phyloP scores from a whole-genome alignment of 2,113 vertebrate species.

The Probosciger aterrimus region DNA sequence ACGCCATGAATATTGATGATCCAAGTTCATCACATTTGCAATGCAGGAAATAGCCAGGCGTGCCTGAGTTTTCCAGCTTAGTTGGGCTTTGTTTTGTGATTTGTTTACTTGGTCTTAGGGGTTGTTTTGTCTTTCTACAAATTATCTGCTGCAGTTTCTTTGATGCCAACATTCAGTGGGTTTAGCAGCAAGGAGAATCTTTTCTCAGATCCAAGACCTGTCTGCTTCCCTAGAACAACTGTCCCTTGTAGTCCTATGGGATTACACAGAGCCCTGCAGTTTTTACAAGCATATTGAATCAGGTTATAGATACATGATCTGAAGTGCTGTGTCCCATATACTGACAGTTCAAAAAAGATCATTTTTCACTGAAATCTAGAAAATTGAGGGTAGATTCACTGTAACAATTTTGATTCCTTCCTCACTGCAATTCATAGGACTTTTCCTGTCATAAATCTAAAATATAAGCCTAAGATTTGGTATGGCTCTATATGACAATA shows the following conservation, averaged over 20 bases:
- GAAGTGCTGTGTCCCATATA: background rate
- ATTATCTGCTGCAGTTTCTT: rapidly evolving
- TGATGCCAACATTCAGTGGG: background rate
- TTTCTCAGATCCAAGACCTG: background rate
- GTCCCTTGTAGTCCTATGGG: background rate
- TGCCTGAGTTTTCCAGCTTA: background rate
- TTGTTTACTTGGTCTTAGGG: background rate
- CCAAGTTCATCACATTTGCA: rapidly evolving
- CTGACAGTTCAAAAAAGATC: background rate
- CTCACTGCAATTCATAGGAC: background rate
- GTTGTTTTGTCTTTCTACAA: background rate
- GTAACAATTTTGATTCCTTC: background rate
- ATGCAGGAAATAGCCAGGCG: background rate
- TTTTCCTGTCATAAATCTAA: background rate
- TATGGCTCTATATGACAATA: background rate
- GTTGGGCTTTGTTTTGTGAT: background rate
- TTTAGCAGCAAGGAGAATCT: background rate
- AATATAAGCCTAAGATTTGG: background rate
- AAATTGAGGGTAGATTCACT: background rate
- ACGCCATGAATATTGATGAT: background rate
- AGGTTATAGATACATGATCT: rapidly evolving
- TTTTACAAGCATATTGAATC: background rate
- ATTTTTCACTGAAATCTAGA: background rate
- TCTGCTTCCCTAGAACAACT: background rate
- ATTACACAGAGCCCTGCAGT: background rate